Evolutionary conservation across 2,113 vertebrate genomes (phyloP), one percentile per base, ranked within the genome.

Genomic region (Danionella cerebrum): DNA sequence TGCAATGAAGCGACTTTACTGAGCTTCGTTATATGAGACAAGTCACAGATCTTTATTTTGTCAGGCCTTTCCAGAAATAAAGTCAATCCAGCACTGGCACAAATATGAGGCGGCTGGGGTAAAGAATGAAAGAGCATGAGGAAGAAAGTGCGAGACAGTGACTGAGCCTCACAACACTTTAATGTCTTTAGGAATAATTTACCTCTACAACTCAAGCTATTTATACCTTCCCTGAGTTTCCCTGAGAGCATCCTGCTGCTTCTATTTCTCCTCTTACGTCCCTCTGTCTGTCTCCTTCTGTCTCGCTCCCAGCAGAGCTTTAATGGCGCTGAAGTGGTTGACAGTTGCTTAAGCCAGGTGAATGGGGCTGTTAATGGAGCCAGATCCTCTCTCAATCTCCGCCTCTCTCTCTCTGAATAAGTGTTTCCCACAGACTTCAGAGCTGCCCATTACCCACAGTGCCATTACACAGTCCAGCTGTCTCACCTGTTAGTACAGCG

Each of bases 381-480:
- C 14, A 83, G 79, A 83, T 85, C 77, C 83, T 80, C 87, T 85
- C 85, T 85, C 82, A 85, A 81, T n/a, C n/a, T n/a, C n/a, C n/a
- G n/a, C n/a, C n/a, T n/a, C n/a, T n/a, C n/a, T n/a, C n/a, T n/a
- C n/a, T n/a, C n/a, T n/a, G n/a, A n/a, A n/a, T n/a, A n/a, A 85
- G 84, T 79, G 83, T 86, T 84, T 81, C 82, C 79, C 80, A 84
- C 80, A 82, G 83, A 81, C 84, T 84, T 13, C 9, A 48, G 44
- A 68, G 41, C 22, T 25, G n/a, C 11, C 51, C 47, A 52, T 47
- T 50, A 65, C 10, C 29, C 54, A 68, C 66, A 51, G 6, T 19
- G 25, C 44, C 19, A 14, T 44, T 59, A 47, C 39, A 21, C 51
- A 60, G 22, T 27, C 44, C 41, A 18, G 6, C n/a, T 14, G 3